phyloP scores from a whole-genome alignment of 2,113 vertebrate genomes.

The Pogona vitticeps region DNA sequence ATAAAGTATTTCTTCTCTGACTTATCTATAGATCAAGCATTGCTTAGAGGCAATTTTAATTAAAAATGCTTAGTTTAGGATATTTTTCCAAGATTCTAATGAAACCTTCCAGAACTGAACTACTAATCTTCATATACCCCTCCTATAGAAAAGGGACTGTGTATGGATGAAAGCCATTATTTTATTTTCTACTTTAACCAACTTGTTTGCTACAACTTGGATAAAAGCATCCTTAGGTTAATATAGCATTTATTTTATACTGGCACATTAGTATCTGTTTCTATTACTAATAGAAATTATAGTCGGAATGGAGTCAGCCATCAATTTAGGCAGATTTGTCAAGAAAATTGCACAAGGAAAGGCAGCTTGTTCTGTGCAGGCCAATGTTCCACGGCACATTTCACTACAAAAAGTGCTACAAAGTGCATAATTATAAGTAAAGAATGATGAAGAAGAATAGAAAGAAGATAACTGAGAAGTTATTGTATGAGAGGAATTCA shows the following conservation, averaged over 20 bases:
- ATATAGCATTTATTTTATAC: background rate
- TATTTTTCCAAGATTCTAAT: background rate
- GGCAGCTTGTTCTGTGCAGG: background rate
- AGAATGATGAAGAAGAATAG: too few species aligned
- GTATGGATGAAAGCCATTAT: background rate
- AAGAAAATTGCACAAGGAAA: background rate
- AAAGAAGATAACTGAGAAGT: too few species aligned
- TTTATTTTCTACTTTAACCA: background rate
- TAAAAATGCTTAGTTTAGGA: background rate
- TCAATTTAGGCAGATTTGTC: background rate
- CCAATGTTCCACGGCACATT: too few species aligned
- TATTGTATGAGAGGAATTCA: too few species aligned
- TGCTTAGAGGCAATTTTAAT: conserved; percentile 8
- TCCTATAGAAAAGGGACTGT: background rate
- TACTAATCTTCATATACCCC: background rate
- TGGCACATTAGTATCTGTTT: background rate
- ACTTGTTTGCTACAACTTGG: background rate
- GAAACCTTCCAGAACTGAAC: background rate
- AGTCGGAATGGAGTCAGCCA: background rate
- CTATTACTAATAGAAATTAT: background rate
- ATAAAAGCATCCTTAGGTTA: background rate
- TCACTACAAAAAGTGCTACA: too few species aligned
- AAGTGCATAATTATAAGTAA: too few species aligned
- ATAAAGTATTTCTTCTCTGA: background rate
- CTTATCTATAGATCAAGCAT: conserved; percentile 8